phyloP scores from a whole-genome alignment of 2,888 invertebrate species.

The Aphodius sticticus region DNA sequence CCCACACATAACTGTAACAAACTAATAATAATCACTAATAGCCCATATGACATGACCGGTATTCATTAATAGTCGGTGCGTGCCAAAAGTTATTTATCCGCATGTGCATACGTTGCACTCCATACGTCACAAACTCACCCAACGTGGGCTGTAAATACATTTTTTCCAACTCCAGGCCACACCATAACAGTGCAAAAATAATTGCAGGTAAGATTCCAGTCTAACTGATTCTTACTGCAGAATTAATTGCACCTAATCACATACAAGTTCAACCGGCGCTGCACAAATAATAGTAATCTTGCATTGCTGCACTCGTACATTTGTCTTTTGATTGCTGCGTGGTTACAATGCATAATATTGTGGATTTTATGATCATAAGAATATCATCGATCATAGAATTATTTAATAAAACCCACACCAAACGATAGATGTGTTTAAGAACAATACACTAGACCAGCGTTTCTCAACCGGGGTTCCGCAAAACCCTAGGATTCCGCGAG shows the following conservation, averaged over 20 bases:
- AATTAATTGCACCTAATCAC: not conserved
- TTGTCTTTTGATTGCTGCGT: not conserved
- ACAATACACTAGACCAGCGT: too few species aligned
- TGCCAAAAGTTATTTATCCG: conserved; percentile 4
- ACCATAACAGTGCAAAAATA: not conserved
- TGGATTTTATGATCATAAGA: too few species aligned
- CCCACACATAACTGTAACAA: not conserved
- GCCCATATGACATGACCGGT: not conserved
- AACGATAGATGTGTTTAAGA: too few species aligned
- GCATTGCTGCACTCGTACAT: not conserved
- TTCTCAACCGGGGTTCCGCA: too few species aligned
- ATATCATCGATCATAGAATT: too few species aligned
- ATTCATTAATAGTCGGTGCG: not conserved
- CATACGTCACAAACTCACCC: not conserved
- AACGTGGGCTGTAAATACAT: not conserved
- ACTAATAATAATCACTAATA: not conserved
- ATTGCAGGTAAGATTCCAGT: not conserved
- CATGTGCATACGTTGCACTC: not conserved
- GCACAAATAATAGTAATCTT: not conserved
- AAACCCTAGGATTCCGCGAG: too few species aligned
- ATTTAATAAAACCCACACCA: too few species aligned
- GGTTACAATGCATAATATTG: not conserved
- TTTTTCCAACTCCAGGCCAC: not conserved
- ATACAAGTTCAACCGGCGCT: not conserved
- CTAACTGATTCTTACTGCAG: not conserved